Percentiles rank a stretch among this genome's conserved stretches.
Conservation (phyloP, 2,797 vertebrate species). For the Sardinella longiceps region DNA sequence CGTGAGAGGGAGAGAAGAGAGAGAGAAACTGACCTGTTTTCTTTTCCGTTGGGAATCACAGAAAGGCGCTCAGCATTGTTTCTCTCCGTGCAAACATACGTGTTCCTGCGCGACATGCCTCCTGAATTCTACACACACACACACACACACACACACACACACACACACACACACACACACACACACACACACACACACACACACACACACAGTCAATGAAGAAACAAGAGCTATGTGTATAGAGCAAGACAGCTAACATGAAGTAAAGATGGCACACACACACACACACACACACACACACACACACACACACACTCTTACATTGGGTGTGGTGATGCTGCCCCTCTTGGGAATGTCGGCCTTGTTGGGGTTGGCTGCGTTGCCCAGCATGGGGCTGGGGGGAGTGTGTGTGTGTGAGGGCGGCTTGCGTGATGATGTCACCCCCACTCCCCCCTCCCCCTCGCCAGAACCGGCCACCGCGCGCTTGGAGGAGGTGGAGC, state of each 20-base stretch:
- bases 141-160: constrained; percentile 6
- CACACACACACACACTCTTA: constrained; percentile 71
- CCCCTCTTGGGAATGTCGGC: constrained; percentile 96
- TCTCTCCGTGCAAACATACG: constrained; percentile 95
- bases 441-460: constrained; percentile 77
- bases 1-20: too few species aligned
- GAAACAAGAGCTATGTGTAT: too few species aligned
- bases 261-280: too few species aligned
- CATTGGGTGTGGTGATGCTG: constrained; percentile 83
- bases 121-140: constrained; percentile 66
- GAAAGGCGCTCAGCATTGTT: constrained; percentile 91
- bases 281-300: neutral
- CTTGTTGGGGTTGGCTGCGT: constrained; percentile 97
- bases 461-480: constrained; percentile 90
- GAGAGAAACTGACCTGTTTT: constrained; percentile 86
- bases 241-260: too few species aligned
- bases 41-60: constrained; percentile 96
- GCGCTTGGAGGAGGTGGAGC: constrained; percentile 88
- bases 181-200: too few species aligned
- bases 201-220: neutral
- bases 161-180: neutral
- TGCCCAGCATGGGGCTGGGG: constrained; percentile 92
- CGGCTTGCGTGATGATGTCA: constrained; percentile 85
- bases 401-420: constrained; percentile 70
- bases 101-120: constrained; percentile 95